Base-by-base conservation (phyloP, 2,888 invertebrate genomes). In the Troilus luridus region DNA sequence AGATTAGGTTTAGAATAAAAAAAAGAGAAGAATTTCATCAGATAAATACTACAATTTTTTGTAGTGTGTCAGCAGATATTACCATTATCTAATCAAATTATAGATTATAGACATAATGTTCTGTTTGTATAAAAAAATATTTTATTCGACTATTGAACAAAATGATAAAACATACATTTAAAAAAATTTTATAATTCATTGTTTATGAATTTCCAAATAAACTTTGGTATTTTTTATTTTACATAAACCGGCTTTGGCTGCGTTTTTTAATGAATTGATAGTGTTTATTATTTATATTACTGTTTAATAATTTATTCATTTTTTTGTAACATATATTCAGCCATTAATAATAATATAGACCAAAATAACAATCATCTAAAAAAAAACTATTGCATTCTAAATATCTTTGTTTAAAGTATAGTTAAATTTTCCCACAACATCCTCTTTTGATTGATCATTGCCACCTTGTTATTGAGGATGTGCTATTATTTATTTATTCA, bases 51-150 rank as follows among this genome's bases (percentile, higher is more conserved):
- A 72, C 27, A 72, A 72, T 72, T 10, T 64, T n/a, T n/a, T 64
- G n/a, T 64, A n/a, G n/a, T 72, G 24, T 24, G 10, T 27, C 72
- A 72, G 27, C 27, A 24, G 27, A 72, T 27, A 14, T 67, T 72
- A 19, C n/a, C 12, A 72, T 72, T 72, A 72, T 72, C 72, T 72
- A 72, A 72, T 72, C 72, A 88, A 41, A 59, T 54, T 88, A 2
- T n/a, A 41, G 56, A 88, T 56, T 59, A 19, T 88, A 88, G 41
- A 88, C 17, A 62, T n/a, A 58, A 54, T 60, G 60, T n/a, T 21
- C 21, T 60, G 24, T 14, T 58, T 88, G 62, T 88, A 19, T 60
- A 62, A 88, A 88, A 27, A 72, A 5, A 12, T 0, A 7, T 24
- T 67, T 24, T 12, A 27, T 72, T 72, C 12, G 0, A 24, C 11